Evolutionary conservation across 2,113 vertebrate species (phyloP).

Genomic region (Leptobrachium ailaonicum): DNA sequence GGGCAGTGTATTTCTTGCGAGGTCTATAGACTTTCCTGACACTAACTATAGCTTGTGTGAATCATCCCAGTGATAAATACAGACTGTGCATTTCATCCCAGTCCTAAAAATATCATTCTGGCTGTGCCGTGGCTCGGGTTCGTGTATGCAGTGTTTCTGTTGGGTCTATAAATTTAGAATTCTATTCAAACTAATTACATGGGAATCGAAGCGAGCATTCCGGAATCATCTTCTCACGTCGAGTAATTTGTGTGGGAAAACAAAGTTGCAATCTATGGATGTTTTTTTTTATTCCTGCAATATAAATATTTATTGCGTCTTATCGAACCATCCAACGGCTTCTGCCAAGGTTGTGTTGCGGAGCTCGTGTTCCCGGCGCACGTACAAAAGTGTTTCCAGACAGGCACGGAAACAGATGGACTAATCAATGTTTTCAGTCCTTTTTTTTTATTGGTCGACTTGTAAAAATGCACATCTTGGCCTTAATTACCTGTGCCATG

Average conservation of each 20-base stretch:
- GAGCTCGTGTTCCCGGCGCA: background rate
- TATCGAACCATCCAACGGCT: background rate
- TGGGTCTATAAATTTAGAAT: background rate
- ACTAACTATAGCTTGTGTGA: too few relatives aligned
- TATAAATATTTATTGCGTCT: slow-evolving; percentile 34
- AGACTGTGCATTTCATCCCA: too few relatives aligned
- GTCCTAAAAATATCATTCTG: background rate
- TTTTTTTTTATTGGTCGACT: too few relatives aligned
- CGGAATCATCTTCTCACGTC: background rate
- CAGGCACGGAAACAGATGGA: background rate
- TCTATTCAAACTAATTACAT: background rate
- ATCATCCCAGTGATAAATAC: too few relatives aligned
- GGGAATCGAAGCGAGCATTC: background rate
- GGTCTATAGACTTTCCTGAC: too few relatives aligned
- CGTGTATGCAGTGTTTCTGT: background rate
- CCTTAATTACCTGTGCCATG: background rate
- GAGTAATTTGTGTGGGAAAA: background rate
- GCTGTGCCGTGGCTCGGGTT: background rate
- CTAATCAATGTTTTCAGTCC: background rate
- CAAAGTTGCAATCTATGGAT: slow-evolving; percentile 4
- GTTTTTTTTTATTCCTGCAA: background rate
- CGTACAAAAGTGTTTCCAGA: background rate
- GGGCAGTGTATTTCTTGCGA: too few relatives aligned
- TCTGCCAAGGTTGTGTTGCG: background rate
- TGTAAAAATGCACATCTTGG: background rate